Evolutionary conservation across 1,140 invertebrate species (phyloP), one percentile per base, ranked within the genome.

Genomic region (Aethina tumida): DNA sequence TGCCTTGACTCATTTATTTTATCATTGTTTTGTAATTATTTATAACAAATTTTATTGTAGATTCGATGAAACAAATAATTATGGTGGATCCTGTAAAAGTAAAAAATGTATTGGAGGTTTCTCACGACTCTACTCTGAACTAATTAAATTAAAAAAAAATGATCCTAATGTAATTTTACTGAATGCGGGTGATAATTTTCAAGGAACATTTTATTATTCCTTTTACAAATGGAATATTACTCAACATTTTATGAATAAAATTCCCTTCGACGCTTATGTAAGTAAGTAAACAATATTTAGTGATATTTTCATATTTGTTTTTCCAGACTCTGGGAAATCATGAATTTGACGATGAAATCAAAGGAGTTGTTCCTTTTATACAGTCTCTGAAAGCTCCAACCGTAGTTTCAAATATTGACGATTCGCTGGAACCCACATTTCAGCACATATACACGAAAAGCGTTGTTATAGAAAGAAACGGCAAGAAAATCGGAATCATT

Each of bases 171-270:
- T 77, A 0, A 62, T 91, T 33, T 70, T 85, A 16, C 62, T 91
- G 4, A 86, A 88, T 58, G 86, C 76, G 0, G 87, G 86, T 0
- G 87, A 91, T 61, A 81, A 80, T 51, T 91, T 79, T 56, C 84
- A 89, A 59, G 87, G 87, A 0, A 88, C 84, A 1, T 65, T 88
- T 2, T 91, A 82, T 81, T 90, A 87, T 59, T 80, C 79, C 40
- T 55, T 84, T 7, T 71, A 79, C 41, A 69, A 75, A 39, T 87
- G 82, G 74, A 77, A 79, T 41, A 77, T 78, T 1, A 79, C 77
- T 0, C 71, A 77, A 7, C 55, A 77, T 35, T 84, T 91, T 55
- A 73, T 89, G 55, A 87, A 88, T 50, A 56, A 75, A 49, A 51
- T 90, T n/a, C 74, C 74, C 2, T 76, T 84, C 39, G 82, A 88